Conservation (phyloP, 2,888 invertebrate species). For the Poecilobothrus nobilitatus region DNA sequence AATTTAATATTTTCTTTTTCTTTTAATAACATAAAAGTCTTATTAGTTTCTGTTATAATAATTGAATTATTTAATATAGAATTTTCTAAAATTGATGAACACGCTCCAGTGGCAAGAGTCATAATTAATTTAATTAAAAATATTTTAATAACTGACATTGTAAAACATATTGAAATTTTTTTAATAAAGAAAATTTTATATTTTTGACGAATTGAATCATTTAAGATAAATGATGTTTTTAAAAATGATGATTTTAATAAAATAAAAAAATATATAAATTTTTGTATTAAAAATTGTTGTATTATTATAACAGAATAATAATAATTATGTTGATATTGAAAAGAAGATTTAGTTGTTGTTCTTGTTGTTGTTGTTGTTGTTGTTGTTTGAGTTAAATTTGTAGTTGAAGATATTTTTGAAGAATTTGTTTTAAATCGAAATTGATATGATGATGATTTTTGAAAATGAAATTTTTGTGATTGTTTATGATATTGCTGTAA, state of each 20-base stretch:
- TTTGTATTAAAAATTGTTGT: too few relatives aligned
- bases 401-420: too few relatives aligned
- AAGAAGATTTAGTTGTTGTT: too few relatives aligned
- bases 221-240: neutral
- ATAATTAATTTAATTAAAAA: conserved; percentile 7
- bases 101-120: neutral
- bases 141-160: neutral
- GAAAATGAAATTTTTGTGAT: too few relatives aligned
- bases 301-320: too few relatives aligned
- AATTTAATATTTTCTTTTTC: neutral
- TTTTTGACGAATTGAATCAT: neutral
- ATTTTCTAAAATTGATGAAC: neutral
- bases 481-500: too few relatives aligned
- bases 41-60: neutral
- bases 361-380: too few relatives aligned
- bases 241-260: neutral
- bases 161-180: neutral
- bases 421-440: too few relatives aligned
- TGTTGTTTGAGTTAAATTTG: too few relatives aligned
- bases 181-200: too few relatives aligned
- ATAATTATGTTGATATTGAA: too few relatives aligned
- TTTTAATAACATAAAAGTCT: neutral
- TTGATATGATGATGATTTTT: too few relatives aligned
- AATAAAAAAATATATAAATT: neutral
- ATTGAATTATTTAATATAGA: neutral